Conservation (phyloP, 2,888 invertebrate species). For the Dasysyrphus albostriatus region DNA sequence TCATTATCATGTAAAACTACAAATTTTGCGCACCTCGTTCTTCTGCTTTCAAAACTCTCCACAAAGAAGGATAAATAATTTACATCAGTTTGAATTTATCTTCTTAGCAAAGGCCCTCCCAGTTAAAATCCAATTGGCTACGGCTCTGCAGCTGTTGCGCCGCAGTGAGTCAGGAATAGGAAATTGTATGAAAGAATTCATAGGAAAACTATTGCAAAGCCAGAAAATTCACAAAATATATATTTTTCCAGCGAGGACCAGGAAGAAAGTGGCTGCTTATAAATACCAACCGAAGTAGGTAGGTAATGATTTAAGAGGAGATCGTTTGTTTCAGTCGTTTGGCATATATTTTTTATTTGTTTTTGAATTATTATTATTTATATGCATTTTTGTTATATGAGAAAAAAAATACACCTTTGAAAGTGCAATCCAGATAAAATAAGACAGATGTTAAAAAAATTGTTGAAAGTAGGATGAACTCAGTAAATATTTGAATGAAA, state of each 20-base stretch:
- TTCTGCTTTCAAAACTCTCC: too few species aligned
- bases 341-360: constrained; percentile 33
- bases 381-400: constrained; percentile 10
- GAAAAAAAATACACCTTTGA: neutral
- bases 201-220: constrained; percentile 19
- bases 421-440: constrained; percentile 7
- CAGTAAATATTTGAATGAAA: neutral
- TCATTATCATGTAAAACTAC: too few species aligned
- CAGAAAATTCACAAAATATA: constrained; percentile 51
- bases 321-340: constrained; percentile 44
- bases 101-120: too few species aligned
- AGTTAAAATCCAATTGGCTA: neutral
- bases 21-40: too few species aligned
- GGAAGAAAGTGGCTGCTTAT: constrained; percentile 60
- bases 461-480: neutral
- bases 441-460: neutral
- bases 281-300: neutral
- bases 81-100: too few species aligned
- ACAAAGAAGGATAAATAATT: too few species aligned
- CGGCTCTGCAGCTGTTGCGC: neutral
- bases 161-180: constrained; percentile 13
- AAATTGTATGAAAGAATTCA: constrained; percentile 25
- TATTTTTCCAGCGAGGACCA: constrained; percentile 54
- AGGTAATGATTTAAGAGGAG: constrained; percentile 47
- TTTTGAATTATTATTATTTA: constrained; percentile 11